Evolutionary conservation across 2,888 invertebrate species (phyloP), one percentile per base, ranked within the genome.

Genomic region (Oligia strigilis): DNA sequence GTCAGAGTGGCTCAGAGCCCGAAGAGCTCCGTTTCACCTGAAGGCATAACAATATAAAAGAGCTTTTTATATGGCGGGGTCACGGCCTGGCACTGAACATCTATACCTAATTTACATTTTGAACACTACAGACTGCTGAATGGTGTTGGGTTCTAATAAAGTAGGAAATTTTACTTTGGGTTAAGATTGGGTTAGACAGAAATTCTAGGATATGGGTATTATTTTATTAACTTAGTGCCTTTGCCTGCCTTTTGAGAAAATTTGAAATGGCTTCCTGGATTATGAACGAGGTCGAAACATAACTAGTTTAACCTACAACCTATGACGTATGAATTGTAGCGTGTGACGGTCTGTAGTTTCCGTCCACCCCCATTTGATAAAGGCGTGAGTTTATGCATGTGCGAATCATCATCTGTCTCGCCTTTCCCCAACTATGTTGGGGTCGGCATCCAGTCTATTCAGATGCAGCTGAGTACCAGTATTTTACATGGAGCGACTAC

Each of bases 91-190:
- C 60, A 80, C 75, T 79, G 74, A 80, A 79, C 81, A 78, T 76
- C 58, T 64, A 75, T 75, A 82, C 75, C 65, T 80, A 75, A 78
- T 84, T 88, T 88, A 86, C 84, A 86, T 86, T 82, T 88, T 82
- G 78, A 86, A 80, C 80, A 73, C 72, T 62, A 71, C 75, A 73
- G 60, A 79, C 77, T 77, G 76, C 78, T 80, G 67, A 75, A 77
- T 75, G 49, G 46, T 67, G 49, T 64, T 74, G 72, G 69, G 40
- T 49, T 65, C 58, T 71, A 72, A 72, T 85, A 76, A 67, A 78
- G 29, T 55, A 19, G 40, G 49, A 49, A 76, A 67, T 71, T 67
- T 72, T 72, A 72, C 23, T n/a, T 65, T 36, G 17, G 36, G 29
- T 36, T 70, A 49, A 40, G n/a, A 77, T 80, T 78, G 66, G 40